Conservation (phyloP, 2,113 vertebrate species). For the Rhizomys pruinosus region DNA sequence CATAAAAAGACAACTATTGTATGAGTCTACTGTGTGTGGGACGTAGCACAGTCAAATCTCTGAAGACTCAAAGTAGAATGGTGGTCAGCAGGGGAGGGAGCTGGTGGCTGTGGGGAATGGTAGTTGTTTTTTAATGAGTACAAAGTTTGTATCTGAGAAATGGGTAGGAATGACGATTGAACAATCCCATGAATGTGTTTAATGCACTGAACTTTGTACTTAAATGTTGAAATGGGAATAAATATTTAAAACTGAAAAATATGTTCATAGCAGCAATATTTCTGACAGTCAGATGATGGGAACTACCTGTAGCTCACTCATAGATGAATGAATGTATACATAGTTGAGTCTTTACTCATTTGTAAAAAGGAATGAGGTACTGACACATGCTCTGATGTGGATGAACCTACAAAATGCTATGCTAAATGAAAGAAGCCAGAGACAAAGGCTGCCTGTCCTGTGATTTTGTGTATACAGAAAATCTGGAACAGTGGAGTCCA, state of each 20-base stretch:
- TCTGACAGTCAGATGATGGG: too few relatives aligned
- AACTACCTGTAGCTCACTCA: background rate
- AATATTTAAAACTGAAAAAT: background rate
- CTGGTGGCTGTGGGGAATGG: background rate
- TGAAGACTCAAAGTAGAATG: background rate
- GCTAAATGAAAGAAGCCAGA: background rate
- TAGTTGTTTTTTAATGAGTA: background rate
- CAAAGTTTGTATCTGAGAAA: background rate
- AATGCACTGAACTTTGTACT: background rate
- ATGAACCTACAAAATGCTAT: background rate
- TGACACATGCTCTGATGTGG: background rate
- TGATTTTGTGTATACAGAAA: background rate
- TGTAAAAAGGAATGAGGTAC: background rate
- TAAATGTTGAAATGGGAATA: background rate
- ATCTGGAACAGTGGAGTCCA: background rate
- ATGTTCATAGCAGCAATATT: background rate
- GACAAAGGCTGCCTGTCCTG: background rate
- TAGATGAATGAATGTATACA: background rate
- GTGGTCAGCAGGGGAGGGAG: background rate
- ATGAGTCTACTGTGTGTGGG: background rate
- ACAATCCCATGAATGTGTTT: background rate
- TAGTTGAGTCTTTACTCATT: background rate
- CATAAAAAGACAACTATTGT: background rate
- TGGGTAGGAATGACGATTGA: background rate
- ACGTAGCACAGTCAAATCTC: background rate